Conservation (phyloP, 1,140 invertebrate species). For the Arion vulgaris region DNA sequence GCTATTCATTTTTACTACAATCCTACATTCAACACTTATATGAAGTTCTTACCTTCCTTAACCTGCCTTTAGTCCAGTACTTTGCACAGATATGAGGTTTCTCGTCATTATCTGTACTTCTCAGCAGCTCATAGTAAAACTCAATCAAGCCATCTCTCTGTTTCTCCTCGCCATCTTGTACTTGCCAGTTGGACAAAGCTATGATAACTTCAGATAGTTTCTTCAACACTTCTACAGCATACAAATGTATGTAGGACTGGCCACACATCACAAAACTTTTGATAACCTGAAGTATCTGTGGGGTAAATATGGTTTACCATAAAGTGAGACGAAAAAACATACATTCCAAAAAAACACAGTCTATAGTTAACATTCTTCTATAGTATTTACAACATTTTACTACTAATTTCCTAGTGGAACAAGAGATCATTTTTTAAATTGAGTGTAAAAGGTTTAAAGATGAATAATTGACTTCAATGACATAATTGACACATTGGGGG, state of each 20-base stretch:
- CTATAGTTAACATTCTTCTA: too few species aligned
- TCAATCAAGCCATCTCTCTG: neutral
- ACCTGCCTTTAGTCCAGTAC: conserved; percentile 22
- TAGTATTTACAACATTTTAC: too few species aligned
- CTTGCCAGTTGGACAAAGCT: neutral
- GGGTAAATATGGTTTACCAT: neutral
- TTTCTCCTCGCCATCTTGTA: neutral
- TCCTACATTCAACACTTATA: too few species aligned
- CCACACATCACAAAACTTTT: conserved; percentile 30
- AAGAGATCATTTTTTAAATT: too few species aligned
- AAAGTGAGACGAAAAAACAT: too few species aligned
- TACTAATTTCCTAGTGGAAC: too few species aligned
- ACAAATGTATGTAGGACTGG: neutral
- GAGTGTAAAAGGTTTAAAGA: too few species aligned
- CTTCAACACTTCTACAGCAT: neutral
- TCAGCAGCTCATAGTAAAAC: conserved; percentile 10
- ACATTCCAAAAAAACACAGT: too few species aligned
- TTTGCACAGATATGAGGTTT: conserved; percentile 16
- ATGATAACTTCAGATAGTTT: neutral
- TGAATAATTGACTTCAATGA: too few species aligned
- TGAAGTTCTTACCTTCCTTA: conserved; percentile 7
- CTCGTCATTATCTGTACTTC: conserved; percentile 5
- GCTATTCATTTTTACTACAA: too few species aligned
- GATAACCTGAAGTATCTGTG: conserved; percentile 6
- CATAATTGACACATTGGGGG: too few species aligned